phyloP scores from a whole-genome alignment of 2,113 vertebrate species.

The Perca schrenkii region DNA sequence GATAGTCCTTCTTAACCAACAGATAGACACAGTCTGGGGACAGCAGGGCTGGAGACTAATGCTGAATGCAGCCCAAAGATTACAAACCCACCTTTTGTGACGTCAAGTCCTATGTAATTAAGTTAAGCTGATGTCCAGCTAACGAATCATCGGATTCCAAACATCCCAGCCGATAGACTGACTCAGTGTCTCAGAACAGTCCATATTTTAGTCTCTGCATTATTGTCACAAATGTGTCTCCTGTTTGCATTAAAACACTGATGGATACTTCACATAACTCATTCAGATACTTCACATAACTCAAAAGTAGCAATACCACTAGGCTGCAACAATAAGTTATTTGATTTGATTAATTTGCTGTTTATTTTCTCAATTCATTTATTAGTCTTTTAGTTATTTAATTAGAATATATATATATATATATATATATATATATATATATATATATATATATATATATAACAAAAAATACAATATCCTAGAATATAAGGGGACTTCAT shows the following conservation, averaged over 20 bases:
- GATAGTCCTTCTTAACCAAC: slow-evolving; percentile 42
- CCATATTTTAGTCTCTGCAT: slow-evolving; percentile 17
- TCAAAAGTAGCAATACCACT: not conserved
- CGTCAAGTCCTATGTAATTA: slow-evolving; percentile 55
- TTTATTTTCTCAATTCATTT: not conserved
- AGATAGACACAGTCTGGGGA: slow-evolving; percentile 41
- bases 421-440: too few species aligned
- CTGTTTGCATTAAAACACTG: slow-evolving; percentile 19
- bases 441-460: too few species aligned
- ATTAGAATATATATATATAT: too few species aligned
- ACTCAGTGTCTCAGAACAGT: slow-evolving; percentile 50
- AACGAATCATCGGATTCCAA: slow-evolving; percentile 68
- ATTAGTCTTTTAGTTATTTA: not conserved
- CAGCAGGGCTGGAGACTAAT: slow-evolving; percentile 37
- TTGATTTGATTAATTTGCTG: not conserved
- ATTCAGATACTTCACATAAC: slow-evolving; percentile 1
- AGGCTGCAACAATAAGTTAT: not conserved
- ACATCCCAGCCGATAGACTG: slow-evolving; percentile 13
- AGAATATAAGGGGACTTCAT: not conserved
- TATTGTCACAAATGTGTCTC: slow-evolving; percentile 24
- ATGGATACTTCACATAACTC: slow-evolving; percentile 5
- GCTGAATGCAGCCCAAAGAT: slow-evolving; percentile 57
- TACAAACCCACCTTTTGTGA: slow-evolving; percentile 54
- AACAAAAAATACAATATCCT: not conserved
- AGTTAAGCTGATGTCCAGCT: slow-evolving; percentile 60